Evolutionary conservation across 1,140 invertebrate genomes (phyloP).

Genomic region (Hycleus cichorii): DNA sequence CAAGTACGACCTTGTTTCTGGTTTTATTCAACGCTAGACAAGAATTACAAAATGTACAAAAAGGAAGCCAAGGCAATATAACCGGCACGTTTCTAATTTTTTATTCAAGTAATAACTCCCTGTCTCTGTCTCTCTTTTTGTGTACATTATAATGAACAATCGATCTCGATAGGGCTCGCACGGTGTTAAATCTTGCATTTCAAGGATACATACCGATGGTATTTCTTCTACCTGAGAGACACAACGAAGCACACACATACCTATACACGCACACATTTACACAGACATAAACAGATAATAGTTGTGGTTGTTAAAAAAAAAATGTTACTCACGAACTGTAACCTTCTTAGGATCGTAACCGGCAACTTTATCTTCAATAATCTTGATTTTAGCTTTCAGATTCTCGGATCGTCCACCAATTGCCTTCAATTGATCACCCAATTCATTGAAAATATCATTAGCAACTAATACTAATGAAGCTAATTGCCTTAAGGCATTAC

Average conservation of each 20-base stretch:
- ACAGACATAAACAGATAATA: too few relatives aligned
- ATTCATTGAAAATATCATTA: constrained; percentile 67
- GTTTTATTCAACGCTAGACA: constrained; percentile 6
- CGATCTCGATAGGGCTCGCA: constrained; percentile 9
- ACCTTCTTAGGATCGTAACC: constrained; percentile 69
- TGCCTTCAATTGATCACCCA: constrained; percentile 59
- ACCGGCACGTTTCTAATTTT: constrained; percentile 9
- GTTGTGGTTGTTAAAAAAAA: background rate
- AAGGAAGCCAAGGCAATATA: background rate
- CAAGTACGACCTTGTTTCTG: constrained; percentile 9
- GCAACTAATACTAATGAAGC: constrained; percentile 69
- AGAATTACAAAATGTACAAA: constrained; percentile 12
- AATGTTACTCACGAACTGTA: constrained; percentile 68
- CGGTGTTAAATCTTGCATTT: constrained; percentile 13
- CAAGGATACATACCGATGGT: constrained; percentile 8
- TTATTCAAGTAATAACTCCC: background rate
- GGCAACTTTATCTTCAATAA: constrained; percentile 52
- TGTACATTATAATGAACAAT: constrained; percentile 5
- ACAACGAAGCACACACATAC: background rate
- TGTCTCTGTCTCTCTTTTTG: too few relatives aligned
- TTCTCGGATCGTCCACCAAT: constrained; percentile 57
- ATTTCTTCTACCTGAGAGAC: constrained; percentile 7
- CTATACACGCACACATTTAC: too few relatives aligned
- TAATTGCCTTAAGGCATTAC: constrained; percentile 67
- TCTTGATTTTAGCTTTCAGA: constrained; percentile 54